phyloP scores from a whole-genome alignment of 2,888 invertebrate species.

The Diabrotica balteata region DNA sequence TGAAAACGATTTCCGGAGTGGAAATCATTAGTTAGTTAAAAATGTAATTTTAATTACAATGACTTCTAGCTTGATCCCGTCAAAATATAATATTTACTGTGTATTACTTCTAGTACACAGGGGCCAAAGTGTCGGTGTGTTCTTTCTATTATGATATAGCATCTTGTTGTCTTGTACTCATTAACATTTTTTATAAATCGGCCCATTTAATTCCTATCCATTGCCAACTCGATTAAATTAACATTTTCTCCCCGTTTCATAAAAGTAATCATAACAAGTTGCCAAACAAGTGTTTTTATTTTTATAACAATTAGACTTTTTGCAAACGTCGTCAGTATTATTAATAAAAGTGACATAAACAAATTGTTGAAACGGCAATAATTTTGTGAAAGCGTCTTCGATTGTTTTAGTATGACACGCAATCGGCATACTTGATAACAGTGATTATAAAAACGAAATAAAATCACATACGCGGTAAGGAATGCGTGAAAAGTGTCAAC shows the following conservation, averaged over 20 bases:
- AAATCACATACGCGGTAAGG: constrained; percentile 35
- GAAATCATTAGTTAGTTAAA: too few relatives aligned
- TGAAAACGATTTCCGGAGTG: too few relatives aligned
- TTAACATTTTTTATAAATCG: too few relatives aligned
- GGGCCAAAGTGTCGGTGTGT: too few relatives aligned
- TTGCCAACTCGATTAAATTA: neutral
- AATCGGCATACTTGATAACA: constrained; percentile 40
- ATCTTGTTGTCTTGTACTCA: too few relatives aligned
- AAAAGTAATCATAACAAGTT: constrained; percentile 31
- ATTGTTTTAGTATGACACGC: constrained; percentile 37
- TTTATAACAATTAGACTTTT: constrained; percentile 38
- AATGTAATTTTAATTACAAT: too few relatives aligned
- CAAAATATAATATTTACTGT: too few relatives aligned
- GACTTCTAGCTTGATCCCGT: too few relatives aligned
- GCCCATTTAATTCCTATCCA: neutral
- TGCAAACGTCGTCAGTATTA: constrained; percentile 29
- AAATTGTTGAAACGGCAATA: constrained; percentile 36
- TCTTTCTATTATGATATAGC: too few relatives aligned
- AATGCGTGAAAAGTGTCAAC: constrained; percentile 29
- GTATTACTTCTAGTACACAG: too few relatives aligned
- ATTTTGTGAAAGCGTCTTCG: constrained; percentile 40
- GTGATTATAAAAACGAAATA: constrained; percentile 32
- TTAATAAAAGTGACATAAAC: constrained; percentile 12
- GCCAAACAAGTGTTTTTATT: constrained; percentile 27
- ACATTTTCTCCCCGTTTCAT: constrained; percentile 20